Evolutionary conservation across 2,797 vertebrate species (phyloP).

Genomic region (Nothura maculosa): DNA sequence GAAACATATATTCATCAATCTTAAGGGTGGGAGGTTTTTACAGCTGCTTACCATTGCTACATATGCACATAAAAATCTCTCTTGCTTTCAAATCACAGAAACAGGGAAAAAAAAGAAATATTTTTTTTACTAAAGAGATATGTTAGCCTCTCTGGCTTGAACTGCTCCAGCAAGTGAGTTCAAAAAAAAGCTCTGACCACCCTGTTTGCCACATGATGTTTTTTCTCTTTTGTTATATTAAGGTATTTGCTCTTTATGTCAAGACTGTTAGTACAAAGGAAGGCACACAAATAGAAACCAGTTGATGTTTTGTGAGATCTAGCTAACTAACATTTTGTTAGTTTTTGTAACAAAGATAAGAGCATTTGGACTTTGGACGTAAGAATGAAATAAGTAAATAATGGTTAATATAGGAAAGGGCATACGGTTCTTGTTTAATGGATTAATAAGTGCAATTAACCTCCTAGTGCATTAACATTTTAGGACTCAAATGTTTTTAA

Average conservation of each 20-base stretch:
- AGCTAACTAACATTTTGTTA: conserved; percentile 21
- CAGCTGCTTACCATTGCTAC: conserved; percentile 61
- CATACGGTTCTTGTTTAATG: conserved; percentile 56
- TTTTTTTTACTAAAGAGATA: conserved; percentile 45
- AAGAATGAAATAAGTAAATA: conserved; percentile 60
- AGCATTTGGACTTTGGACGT: conserved; percentile 36
- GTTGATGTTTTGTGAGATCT: not conserved
- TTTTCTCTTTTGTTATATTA: not conserved
- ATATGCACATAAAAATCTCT: conserved; percentile 56
- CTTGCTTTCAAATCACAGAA: conserved; percentile 42
- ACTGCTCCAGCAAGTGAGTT: conserved; percentile 8
- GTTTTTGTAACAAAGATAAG: conserved; percentile 28
- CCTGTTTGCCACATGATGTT: not conserved
- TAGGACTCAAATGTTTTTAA: conserved; percentile 50
- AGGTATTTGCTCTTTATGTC: not conserved
- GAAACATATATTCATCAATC: conserved; percentile 73
- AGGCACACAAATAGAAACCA: not conserved
- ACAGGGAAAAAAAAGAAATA: conserved; percentile 23
- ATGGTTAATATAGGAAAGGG: conserved; percentile 59
- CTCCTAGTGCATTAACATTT: conserved; percentile 66
- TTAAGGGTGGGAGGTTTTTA: conserved; percentile 55
- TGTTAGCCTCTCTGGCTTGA: conserved; percentile 22
- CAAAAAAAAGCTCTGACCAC: conserved; percentile 23
- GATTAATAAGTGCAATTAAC: conserved; percentile 72
- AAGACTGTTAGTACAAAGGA: not conserved